Evolutionary conservation across 2,797 vertebrate genomes (phyloP), one percentile per base, ranked within the genome.

Genomic region (Muscicapa striata): DNA sequence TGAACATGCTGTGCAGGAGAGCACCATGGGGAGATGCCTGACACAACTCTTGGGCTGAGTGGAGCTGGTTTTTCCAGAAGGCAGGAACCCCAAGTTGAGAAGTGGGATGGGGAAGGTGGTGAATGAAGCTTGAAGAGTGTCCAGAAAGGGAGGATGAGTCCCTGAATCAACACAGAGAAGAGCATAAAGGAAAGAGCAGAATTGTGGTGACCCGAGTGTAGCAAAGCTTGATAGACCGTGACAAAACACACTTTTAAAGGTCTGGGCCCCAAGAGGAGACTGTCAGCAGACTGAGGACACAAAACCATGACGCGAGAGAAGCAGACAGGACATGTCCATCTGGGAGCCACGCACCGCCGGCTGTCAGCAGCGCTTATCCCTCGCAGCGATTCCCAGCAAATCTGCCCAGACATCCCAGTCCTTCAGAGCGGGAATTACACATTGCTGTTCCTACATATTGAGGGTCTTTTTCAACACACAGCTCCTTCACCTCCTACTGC

Each of bases 211-310:
- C 77, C 77, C 14, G 2, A 88, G 80, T 21, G 77, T 46, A 93
- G 92, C 77, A 93, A 64, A 89, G 87, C 82, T 89, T 77, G 84
- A 92, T 34, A 76, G 95, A 92, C 78, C 62, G 1, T 93, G 87
- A 91, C 93, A 94, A 94, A 92, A 87, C 57, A 91, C 84, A 74
- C 91, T 91, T 66, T 45, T 51, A 87, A 91, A 92, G 87, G 73
- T 27, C 93, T 91, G 54, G 61, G 89, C 81, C 89, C 81, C 92
- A n/a, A 83, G 82, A 87, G 91, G 78, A 83, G 81, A 77, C 78
- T 91, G 87, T 70, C 82, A 92, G 84, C 81, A 89, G 74, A 32
- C 58, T 74, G 57, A 13, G 87, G 93, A 89, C 72, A 91, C 84
- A 64, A 79, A 95, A 2, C 49, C 54, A 61, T 13, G 57, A 89